phyloP scores from a whole-genome alignment of 2,113 vertebrate genomes.

The Gasterosteus aculeatus region DNA sequence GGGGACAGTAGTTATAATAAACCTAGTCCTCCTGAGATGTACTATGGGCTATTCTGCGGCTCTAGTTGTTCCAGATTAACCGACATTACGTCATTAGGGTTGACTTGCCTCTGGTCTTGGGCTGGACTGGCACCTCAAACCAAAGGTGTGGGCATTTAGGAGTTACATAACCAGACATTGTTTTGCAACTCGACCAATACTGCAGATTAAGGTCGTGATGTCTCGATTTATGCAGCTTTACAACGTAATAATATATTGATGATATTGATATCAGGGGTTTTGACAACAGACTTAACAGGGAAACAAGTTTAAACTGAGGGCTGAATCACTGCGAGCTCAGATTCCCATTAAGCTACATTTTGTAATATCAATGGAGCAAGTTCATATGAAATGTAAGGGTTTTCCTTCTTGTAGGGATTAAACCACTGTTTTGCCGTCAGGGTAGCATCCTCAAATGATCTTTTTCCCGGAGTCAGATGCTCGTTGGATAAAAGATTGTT shows the following conservation, averaged over 20 bases:
- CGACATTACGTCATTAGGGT: neutral
- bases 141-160: neutral
- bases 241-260: neutral
- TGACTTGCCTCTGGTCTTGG: neutral
- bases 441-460: neutral
- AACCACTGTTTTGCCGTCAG: slow-evolving; percentile 2
- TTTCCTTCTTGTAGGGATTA: slow-evolving; percentile 31
- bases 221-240: neutral
- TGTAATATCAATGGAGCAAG: slow-evolving; percentile 15
- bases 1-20: too few species aligned
- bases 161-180: neutral
- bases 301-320: neutral
- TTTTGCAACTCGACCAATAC: neutral
- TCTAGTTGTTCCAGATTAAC: neutral
- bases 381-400: slow-evolving; percentile 26
- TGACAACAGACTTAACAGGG: neutral
- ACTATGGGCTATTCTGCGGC: neutral
- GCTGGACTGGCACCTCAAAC: neutral
- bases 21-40: neutral
- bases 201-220: neutral
- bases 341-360: slow-evolving; percentile 28
- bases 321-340: too few species aligned
- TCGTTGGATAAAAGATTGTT: slow-evolving; percentile 46
- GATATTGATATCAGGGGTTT: neutral
- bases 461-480: slow-evolving; percentile 19